Conservation (phyloP, 2,888 invertebrate species). For the Heteromyza rotundicornis region DNA sequence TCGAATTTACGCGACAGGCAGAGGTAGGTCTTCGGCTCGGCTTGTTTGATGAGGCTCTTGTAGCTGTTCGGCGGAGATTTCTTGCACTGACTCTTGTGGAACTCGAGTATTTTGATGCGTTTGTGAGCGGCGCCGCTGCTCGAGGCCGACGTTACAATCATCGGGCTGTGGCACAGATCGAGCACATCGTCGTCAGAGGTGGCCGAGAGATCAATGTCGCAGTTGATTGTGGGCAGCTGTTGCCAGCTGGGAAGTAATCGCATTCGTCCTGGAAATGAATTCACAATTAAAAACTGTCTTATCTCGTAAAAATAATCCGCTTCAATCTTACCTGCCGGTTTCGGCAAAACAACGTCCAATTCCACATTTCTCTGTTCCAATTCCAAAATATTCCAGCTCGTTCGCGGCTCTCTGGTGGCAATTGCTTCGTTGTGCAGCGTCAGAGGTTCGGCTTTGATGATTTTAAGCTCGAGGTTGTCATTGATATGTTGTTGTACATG, state of each 20-base stretch:
- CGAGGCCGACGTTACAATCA: no score
- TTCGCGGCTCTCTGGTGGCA: constrained; percentile 12
- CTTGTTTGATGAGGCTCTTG: constrained; percentile 61
- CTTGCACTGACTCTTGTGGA: constrained; percentile 48
- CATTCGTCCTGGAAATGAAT: constrained; percentile 26
- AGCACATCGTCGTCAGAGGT: constrained; percentile 33
- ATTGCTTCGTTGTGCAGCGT: constrained; percentile 27
- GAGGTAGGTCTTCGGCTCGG: constrained; percentile 59
- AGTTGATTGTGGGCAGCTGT: constrained; percentile 27
- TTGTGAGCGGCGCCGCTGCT: constrained; percentile 25
- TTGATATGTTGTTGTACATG: constrained; percentile 31
- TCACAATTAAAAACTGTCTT: no score
- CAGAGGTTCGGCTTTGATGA: constrained; percentile 56
- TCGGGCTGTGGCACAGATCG: constrained; percentile 39
- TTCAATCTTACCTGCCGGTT: no score
- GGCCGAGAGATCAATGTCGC: constrained; percentile 35
- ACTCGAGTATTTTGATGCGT: constrained; percentile 56
- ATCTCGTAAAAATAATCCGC: no score
- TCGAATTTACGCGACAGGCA: constrained; percentile 55
- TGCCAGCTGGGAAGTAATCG: constrained; percentile 31
- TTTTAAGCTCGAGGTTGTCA: constrained; percentile 50
- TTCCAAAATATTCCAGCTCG: neutral
- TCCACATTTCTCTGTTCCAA: no score
- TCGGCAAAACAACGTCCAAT: no score
- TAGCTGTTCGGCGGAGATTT: constrained; percentile 60